Percentiles rank a stretch among this genome's conserved stretches.
These are phyloP conservation scores for Hormaphis cornu DNA, from an alignment of 1,140 invertebrate genomes.

Conservation along the genomic window DNA sequence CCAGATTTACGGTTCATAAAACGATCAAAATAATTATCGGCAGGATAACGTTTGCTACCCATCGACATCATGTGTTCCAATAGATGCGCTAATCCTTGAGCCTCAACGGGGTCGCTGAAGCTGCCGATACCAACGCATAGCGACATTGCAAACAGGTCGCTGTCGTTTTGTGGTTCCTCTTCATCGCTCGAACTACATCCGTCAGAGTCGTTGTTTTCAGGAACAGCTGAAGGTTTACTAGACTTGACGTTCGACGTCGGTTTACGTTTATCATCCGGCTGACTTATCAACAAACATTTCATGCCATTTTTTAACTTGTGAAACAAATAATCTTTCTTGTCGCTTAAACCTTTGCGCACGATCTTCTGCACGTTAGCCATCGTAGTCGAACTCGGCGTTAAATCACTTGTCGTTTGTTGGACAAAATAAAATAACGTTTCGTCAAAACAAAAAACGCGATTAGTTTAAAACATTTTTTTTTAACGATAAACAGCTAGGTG, in stretches of 20 bases:
- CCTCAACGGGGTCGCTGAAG: constrained; percentile 53
- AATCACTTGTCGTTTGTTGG: background rate
- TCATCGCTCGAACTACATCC: background rate
- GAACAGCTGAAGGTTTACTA: background rate
- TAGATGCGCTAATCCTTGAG: constrained; percentile 87
- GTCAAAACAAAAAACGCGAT: background rate
- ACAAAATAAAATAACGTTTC: background rate
- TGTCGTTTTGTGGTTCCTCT: background rate
- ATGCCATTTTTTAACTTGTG: constrained; percentile 20
- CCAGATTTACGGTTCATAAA: constrained; percentile 47
- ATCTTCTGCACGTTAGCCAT: background rate
- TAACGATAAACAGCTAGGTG: too few relatives aligned
- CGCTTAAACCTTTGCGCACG: background rate
- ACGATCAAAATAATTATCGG: constrained; percentile 48
- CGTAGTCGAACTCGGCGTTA: background rate
- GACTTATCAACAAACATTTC: constrained; percentile 3
- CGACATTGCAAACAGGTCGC: constrained; percentile 35
- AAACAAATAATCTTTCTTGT: constrained; percentile 8
- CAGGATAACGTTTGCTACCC: constrained; percentile 50
- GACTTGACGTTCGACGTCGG: background rate
- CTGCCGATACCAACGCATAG: constrained; percentile 54
- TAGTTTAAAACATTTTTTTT: too few relatives aligned
- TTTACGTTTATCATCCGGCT: background rate
- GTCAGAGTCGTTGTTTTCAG: background rate
- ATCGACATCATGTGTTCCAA: constrained; percentile 91